Percentiles rank a stretch among this genome's conserved stretches.
Evolutionary conservation across 2,113 vertebrate genomes (phyloP).

Genomic region (Xiphorhynchus elegans): DNA sequence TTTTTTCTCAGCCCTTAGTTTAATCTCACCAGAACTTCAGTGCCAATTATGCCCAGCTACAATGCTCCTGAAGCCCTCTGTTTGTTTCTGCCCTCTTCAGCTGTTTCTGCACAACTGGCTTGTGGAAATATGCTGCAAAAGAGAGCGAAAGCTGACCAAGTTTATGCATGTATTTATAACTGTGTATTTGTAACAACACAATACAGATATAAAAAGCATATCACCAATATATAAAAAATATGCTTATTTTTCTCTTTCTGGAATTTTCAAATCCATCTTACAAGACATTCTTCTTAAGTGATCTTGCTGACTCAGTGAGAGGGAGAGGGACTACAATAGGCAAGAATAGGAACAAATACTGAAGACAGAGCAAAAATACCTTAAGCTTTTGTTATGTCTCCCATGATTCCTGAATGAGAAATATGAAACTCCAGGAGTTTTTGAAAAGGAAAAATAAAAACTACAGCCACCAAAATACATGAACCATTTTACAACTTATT

Average conservation of each 20-base stretch:
- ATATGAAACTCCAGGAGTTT: neutral
- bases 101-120: neutral
- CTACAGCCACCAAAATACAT: neutral
- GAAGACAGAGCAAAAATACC: conserved; percentile 3
- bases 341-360: neutral
- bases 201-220: neutral
- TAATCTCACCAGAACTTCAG: neutral
- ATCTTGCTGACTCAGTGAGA: neutral
- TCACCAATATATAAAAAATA: neutral
- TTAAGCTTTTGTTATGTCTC: neutral
- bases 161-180: neutral
- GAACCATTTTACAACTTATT: neutral
- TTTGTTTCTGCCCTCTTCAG: neutral
- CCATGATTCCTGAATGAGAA: neutral
- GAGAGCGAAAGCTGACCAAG: neutral
- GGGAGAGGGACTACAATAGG: neutral
- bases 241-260: neutral
- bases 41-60: neutral
- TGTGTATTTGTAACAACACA: neutral
- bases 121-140: neutral
- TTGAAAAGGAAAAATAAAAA: neutral
- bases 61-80: neutral
- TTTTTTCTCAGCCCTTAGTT: neutral
- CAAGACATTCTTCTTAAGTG: neutral
- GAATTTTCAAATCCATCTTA: neutral